Percentiles rank a stretch among this genome's conserved stretches.
phyloP scores from a whole-genome alignment of 2,797 vertebrate genomes.

The Mormyrus hasselquistii region DNA sequence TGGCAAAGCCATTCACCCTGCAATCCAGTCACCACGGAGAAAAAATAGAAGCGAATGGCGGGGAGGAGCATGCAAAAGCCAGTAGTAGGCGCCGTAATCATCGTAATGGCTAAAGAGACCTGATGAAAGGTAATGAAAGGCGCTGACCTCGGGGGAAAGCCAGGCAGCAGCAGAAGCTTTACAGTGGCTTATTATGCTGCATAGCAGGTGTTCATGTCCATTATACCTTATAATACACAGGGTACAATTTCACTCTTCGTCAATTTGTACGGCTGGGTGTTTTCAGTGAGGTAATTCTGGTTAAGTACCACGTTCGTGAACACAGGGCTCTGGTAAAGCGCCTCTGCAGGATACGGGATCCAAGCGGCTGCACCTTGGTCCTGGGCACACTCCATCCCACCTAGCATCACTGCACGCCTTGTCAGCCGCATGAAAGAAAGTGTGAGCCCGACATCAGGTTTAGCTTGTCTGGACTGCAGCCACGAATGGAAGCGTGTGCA shows the following conservation, averaged over 20 bases:
- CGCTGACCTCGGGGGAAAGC: background rate
- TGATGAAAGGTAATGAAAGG: background rate
- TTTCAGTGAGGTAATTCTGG: slow-evolving; percentile 2
- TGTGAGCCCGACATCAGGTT: background rate
- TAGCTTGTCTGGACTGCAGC: background rate
- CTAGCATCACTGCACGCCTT: background rate
- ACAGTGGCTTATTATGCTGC: background rate
- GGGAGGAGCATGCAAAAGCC: background rate
- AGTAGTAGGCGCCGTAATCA: background rate
- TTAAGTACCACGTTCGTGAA: background rate
- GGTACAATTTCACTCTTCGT: background rate
- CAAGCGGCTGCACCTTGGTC: background rate
- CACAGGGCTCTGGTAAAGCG: background rate
- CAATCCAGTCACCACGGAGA: background rate
- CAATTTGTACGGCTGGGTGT: background rate
- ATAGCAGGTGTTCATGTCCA: background rate
- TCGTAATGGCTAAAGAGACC: background rate
- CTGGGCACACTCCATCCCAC: background rate
- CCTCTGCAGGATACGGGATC: background rate
- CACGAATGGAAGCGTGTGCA: background rate
- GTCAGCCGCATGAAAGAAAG: background rate
- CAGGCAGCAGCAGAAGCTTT: background rate
- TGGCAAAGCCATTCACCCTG: background rate
- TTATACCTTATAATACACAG: background rate
- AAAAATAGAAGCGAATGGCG: background rate